Base-by-base conservation (phyloP, 2,113 vertebrate species). In the Tupaia tana region DNA sequence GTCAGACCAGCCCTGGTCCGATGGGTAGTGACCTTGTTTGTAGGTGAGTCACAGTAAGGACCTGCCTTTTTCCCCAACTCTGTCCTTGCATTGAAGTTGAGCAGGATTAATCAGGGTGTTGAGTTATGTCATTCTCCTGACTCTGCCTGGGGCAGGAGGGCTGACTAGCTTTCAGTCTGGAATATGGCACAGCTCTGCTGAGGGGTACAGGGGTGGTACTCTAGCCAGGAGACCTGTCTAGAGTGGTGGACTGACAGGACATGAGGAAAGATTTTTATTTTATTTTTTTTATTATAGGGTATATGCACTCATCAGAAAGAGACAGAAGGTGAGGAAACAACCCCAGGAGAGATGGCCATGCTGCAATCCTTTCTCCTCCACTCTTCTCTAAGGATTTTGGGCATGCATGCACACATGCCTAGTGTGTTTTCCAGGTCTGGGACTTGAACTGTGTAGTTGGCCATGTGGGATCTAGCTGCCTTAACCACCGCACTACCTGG, bases 31-130 rank as follows among this genome's bases (percentile, higher is more conserved):
- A 94, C 93, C 75, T 80, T 86, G 63, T 91, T 95, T 9, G 34
- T 25, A 24, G 80, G 58, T 95, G 93, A 94, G 67, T 97, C 95
- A 95, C 2, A 6, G 1, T 2, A 25, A 83, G 78, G 43, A 34
- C 59, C 63, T 75, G 52, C 80, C 29, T 77, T 52, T 80, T 80
- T 74, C 15, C 67, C 89, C 56, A 56, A 13, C 64, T n/a, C 61
- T 27, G 24, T 9, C 59, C 86, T 61, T 20, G 43, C 29, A 8
- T 20, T 29, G 91, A 81, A 31, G 24, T 63, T 74, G 61, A 91
- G 83, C 79, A 69, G 95, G 94, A 90, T 96, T 97, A 93, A 89
- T 58, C 61, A 31, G 64, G 63, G n/a, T 97, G 64, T 75, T 89
- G 91, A 69, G 79, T 34, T 93, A 92, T 95, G 84, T 95, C 92